Conservation (phyloP, 92 coral and sea anemone genomes). For the Umimayanthus chanpuru region DNA sequence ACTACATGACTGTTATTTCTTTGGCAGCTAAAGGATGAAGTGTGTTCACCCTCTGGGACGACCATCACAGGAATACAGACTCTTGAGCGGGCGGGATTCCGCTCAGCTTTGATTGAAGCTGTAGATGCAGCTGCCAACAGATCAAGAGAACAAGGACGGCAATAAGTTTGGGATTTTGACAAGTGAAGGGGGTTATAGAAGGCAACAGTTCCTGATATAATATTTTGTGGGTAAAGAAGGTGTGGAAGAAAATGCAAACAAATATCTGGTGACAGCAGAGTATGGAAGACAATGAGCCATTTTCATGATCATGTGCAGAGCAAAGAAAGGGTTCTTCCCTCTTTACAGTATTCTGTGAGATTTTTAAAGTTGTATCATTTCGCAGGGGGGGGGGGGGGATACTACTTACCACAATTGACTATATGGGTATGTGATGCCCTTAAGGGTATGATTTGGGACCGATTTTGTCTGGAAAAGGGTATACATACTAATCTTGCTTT, state of each 20-base stretch:
- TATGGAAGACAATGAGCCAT: neutral
- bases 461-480: too few species aligned
- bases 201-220: neutral
- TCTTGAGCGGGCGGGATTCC: slow-evolving; percentile 40
- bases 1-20: neutral
- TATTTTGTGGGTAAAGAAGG: neutral
- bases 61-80: slow-evolving; percentile 33
- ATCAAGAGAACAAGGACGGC: slow-evolving; percentile 36
- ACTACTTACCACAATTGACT: too few species aligned
- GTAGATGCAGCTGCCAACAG: slow-evolving; percentile 38
- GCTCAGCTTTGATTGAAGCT: slow-evolving; percentile 33
- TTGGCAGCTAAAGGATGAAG: slow-evolving; percentile 37
- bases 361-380: too few species aligned
- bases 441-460: too few species aligned
- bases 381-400: too few species aligned
- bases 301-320: too few species aligned
- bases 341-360: too few species aligned
- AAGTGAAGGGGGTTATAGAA: neutral
- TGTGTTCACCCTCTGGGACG: slow-evolving; percentile 38
- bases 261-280: neutral
- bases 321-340: too few species aligned
- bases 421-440: too few species aligned
- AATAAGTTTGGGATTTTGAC: neutral
- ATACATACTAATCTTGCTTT: too few species aligned
- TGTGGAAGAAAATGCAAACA: neutral